A percentile compares a stretch with the other conserved stretches of the same genome.
phyloP scores from a whole-genome alignment of 2,113 vertebrate species.

The Pseudorectes ferrugineus region DNA sequence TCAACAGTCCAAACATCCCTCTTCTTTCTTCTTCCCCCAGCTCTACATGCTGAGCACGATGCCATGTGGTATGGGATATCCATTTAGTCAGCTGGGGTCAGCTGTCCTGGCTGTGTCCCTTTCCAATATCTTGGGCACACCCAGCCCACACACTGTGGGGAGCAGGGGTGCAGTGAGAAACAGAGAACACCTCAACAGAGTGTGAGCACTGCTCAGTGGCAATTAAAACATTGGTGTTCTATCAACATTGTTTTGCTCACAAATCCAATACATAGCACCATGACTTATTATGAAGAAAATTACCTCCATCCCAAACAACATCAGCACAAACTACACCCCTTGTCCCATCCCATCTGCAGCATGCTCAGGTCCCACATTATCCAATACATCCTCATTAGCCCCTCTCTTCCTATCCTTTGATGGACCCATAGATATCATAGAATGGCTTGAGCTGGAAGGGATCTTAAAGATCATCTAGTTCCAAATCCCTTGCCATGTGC shows the following conservation, averaged over 20 bases:
- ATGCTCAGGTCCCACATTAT: background rate
- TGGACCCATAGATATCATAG: background rate
- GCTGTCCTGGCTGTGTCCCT: background rate
- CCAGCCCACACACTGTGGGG: rapidly evolving
- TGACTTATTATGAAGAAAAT: background rate
- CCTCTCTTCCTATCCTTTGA: background rate
- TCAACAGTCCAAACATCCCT: rapidly evolving
- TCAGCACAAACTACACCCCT: background rate
- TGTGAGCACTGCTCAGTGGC: background rate
- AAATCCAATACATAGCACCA: background rate
- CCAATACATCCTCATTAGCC: background rate
- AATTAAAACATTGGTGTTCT: background rate
- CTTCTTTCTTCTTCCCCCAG: background rate
- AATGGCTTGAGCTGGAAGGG: background rate
- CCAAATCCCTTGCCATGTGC: background rate
- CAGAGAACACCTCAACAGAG: background rate
- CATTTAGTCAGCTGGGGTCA: background rate
- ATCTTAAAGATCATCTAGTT: background rate
- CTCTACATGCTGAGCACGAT: background rate
- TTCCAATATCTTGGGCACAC: background rate
- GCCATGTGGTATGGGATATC: too few relatives aligned
- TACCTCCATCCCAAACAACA: background rate
- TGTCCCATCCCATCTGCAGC: background rate
- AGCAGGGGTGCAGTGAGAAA: background rate
- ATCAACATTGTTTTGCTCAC: background rate